Percentiles rank a stretch among this genome's conserved stretches.
phyloP scores from a whole-genome alignment of 2,888 invertebrate genomes.

The Trachelus troglodyta region DNA sequence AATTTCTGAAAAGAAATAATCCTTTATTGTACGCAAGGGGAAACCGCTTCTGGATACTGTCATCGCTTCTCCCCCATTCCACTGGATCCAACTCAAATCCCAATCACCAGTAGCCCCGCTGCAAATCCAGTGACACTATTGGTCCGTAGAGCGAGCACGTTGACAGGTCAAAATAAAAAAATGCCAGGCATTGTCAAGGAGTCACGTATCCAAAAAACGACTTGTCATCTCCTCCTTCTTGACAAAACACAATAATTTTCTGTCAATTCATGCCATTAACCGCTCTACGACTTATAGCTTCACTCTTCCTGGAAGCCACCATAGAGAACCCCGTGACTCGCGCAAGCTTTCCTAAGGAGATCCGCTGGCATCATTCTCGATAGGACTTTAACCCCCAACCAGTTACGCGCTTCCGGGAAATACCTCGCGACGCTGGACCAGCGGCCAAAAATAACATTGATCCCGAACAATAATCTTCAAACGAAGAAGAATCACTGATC shows the following conservation, averaged over 20 bases:
- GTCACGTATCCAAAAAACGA: constrained; percentile 42
- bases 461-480: not conserved
- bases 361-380: not conserved
- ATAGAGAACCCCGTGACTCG: constrained; percentile 3
- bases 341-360: not conserved
- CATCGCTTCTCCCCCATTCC: not conserved
- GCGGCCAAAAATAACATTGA: not conserved
- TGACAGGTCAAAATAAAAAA: constrained; percentile 31
- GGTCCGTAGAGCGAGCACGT: constrained; percentile 22
- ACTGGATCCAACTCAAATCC: not conserved
- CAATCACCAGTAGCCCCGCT: not conserved
- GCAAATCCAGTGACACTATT: constrained; percentile 1
- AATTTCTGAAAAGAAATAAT: constrained; percentile 37
- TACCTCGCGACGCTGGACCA: not conserved
- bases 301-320: constrained; percentile 2
- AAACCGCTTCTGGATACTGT: not conserved
- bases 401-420: not conserved
- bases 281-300: not conserved
- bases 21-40: constrained; percentile 33
- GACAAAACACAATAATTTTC: constrained; percentile 32
- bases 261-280: constrained; percentile 39
- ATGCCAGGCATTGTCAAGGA: constrained; percentile 39
- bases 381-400: not conserved
- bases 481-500: not conserved
- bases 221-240: constrained; percentile 40